A percentile compares a stretch with the other conserved stretches of the same genome.
Evolutionary conservation across 2,113 vertebrate genomes (phyloP).

Genomic region (Siphamia tubifer): DNA sequence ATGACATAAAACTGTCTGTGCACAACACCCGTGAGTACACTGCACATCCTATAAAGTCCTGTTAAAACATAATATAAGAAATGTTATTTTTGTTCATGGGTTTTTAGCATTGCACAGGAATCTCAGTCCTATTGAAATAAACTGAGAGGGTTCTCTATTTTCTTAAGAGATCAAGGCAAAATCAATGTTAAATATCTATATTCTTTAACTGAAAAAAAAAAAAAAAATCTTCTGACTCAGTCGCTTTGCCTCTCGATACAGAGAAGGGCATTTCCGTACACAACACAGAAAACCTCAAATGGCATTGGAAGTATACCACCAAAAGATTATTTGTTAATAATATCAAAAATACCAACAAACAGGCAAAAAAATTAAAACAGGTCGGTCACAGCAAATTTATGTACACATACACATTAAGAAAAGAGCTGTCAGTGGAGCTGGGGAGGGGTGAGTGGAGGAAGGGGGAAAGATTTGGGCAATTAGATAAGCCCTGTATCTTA

Average conservation of each 20-base stretch:
- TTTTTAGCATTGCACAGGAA: conserved; percentile 33
- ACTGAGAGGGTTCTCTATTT: conserved; percentile 15
- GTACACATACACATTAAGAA: conserved; percentile 82
- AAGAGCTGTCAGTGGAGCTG: conserved; percentile 69
- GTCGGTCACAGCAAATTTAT: conserved; percentile 82
- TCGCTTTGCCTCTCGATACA: conserved; percentile 18
- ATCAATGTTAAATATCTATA: conserved; percentile 32
- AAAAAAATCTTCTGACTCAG: conserved; percentile 26
- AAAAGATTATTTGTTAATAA: conserved; percentile 63
- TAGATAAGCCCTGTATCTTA: conserved; percentile 64
- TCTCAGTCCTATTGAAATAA: conserved; percentile 16
- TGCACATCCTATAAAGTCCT: conserved; percentile 22
- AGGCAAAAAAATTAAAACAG: conserved; percentile 64
- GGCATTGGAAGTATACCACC: conserved; percentile 58
- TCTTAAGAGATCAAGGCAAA: conserved; percentile 54
- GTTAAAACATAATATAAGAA: conserved; percentile 16
- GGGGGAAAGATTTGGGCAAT: conserved; percentile 36
- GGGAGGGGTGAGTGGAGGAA: conserved; percentile 5
- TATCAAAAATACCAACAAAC: conserved; percentile 78
- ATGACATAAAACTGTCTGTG: conserved; percentile 36
- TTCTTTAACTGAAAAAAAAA: conserved; percentile 27
- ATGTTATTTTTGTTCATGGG: conserved; percentile 21
- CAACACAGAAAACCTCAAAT: conserved; percentile 55
- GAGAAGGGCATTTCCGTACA: conserved; percentile 34
- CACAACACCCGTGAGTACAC: conserved; percentile 39